Base-by-base conservation (phyloP, 2,888 invertebrate species). In the Salpingus planirostris region DNA sequence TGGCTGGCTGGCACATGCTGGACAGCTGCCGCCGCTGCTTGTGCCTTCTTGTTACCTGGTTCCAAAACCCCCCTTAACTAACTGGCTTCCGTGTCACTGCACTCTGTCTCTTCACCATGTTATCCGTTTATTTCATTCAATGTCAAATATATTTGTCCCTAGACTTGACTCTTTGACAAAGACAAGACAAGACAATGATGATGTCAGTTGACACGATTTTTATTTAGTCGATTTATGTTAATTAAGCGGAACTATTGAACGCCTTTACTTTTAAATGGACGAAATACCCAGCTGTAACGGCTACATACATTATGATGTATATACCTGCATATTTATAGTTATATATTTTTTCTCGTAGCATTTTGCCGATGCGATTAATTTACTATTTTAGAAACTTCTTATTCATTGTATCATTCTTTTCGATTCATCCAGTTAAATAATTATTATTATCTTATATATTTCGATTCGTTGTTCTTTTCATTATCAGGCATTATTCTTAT, bases 1-100 rank as follows among this genome's bases (percentile, higher is more conserved):
- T 38, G 48, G n/a, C 49, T 52, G 52, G 42, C 40, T 44, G 46
- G 49, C 47, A 46, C 45, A 21, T 46, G 35, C 43, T 45, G 37
- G 43, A 47, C 50, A 55, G 50, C 46, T 49, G 56, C 56, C 58
- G 56, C 56, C 58, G 59, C 58, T 62, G 61, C 60, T 64, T 61
- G 62, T 64, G 63, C 63, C 64, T 63, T 64, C 60, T 60, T 53
- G 52, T 60, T 50, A 52, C 45, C 49, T 44, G 44, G 46, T 51
- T 49, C 52, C 52, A 55, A 55, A 54, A 52, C 47, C 37, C 42
- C 38, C 47, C 43, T 43, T 32, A n/a, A n/a, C 31, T 29, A 49
- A 51, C 50, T 54, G 56, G 59, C 59, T 59, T 59, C 58, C 57
- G 57, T 59, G 55, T 59, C 59, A 59, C 57, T 55, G 58, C 59